Percentiles rank a stretch among this genome's conserved stretches.
phyloP scores from a whole-genome alignment of 2,113 vertebrate species.

The Ciconia stormi region DNA sequence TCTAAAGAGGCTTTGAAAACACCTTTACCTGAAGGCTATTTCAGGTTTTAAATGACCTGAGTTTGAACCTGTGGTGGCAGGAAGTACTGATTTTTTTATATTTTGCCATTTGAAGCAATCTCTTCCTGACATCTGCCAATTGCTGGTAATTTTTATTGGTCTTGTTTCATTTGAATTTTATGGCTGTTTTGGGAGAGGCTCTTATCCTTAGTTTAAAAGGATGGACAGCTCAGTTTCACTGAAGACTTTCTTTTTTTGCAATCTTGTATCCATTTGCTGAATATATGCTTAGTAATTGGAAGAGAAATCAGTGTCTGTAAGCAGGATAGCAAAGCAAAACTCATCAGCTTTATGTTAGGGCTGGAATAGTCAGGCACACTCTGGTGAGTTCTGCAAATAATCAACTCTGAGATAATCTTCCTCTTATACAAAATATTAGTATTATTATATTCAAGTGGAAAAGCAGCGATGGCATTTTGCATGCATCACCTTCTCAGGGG shows the following conservation, averaged over 20 bases:
- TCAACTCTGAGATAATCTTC: background rate
- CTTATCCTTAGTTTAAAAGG: background rate
- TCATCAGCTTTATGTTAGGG: background rate
- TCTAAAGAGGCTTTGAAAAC: slow-evolving; percentile 39
- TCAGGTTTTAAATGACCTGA: background rate
- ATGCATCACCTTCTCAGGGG: background rate
- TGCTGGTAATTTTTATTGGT: background rate
- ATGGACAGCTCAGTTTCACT: background rate
- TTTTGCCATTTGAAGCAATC: background rate
- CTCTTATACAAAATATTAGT: background rate
- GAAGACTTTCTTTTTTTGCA: background rate
- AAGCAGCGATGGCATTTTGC: background rate
- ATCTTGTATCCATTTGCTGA: background rate
- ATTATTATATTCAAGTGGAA: background rate
- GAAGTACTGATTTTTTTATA: background rate
- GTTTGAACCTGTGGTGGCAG: background rate
- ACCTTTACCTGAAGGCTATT: slow-evolving; percentile 13
- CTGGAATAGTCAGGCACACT: background rate
- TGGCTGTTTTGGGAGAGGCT: background rate
- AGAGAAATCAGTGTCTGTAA: background rate
- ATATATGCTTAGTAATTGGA: background rate
- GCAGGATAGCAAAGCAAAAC: background rate
- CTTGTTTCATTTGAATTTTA: background rate
- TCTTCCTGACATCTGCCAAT: background rate
- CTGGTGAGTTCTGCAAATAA: background rate